These are phyloP conservation scores for Acanthacorydalis orientalis DNA, from an alignment of 2,888 invertebrate species.

Conservation along the genomic window DNA sequence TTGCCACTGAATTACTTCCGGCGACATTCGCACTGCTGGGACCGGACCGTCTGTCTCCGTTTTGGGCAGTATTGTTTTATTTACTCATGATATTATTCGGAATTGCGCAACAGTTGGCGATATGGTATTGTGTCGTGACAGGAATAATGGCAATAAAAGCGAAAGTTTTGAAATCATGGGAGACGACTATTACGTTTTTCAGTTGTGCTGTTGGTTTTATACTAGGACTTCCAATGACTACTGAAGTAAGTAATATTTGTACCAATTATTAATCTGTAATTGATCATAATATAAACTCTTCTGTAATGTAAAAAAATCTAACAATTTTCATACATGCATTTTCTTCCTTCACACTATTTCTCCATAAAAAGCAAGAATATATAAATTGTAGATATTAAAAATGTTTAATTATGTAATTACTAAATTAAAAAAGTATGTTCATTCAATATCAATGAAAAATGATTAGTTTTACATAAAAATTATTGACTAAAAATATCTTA, in stretches of 20 bases:
- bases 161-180: slow-evolving; percentile 56
- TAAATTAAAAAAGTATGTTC: no score
- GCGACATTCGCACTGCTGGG: slow-evolving; percentile 66
- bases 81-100: slow-evolving; percentile 73
- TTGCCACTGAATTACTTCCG: slow-evolving; percentile 82
- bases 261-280: background rate
- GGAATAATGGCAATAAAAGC: slow-evolving; percentile 66
- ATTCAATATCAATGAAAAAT: no score
- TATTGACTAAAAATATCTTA: no score
- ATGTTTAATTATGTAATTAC: no score
- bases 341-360: no score
- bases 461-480: no score
- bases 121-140: slow-evolving; percentile 83
- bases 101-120: slow-evolving; percentile 72
- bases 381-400: no score
- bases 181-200: slow-evolving; percentile 67
- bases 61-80: slow-evolving; percentile 79
- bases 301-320: slow-evolving; percentile 11
- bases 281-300: background rate
- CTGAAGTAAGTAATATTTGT: slow-evolving; percentile 45
- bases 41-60: slow-evolving; percentile 59
- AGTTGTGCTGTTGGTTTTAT: slow-evolving; percentile 70
- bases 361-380: no score
- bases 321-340: slow-evolving; percentile 1
- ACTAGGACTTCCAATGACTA: slow-evolving; percentile 70